phyloP scores from a whole-genome alignment of 1,140 invertebrate genomes.

The Papilio glaucus region DNA sequence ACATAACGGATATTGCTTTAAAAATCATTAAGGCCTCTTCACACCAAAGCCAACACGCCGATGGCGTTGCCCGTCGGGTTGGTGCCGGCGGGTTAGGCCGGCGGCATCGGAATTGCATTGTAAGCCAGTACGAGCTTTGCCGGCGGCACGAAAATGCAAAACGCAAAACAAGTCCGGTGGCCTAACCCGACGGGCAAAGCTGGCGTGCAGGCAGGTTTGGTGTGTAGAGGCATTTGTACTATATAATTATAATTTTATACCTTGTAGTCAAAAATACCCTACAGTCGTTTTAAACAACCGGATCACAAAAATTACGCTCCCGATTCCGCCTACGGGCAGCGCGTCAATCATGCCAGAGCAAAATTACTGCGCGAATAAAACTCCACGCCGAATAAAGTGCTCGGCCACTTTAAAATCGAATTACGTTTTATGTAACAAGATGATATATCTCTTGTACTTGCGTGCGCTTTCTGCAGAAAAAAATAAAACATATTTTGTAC shows the following conservation, averaged over 20 bases:
- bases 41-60: no score
- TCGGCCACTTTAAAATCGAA: background rate
- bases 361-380: constrained; percentile 1
- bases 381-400: background rate
- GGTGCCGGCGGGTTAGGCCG: no score
- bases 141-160: no score
- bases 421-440: background rate
- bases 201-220: no score
- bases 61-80: no score
- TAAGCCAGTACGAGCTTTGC: no score
- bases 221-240: background rate
- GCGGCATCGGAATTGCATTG: no score
- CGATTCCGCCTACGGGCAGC: constrained; percentile 5
- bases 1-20: no score
- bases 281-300: background rate
- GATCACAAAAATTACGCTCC: constrained; percentile 2
- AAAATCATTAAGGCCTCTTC: no score
- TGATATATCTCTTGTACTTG: background rate
- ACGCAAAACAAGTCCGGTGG: no score
- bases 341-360: background rate
- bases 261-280: background rate
- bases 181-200: no score
- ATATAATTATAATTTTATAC: background rate
- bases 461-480: background rate
- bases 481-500: background rate